Evolutionary conservation across 1,140 invertebrate species (phyloP).

Genomic region (Drosophila jambulina): DNA sequence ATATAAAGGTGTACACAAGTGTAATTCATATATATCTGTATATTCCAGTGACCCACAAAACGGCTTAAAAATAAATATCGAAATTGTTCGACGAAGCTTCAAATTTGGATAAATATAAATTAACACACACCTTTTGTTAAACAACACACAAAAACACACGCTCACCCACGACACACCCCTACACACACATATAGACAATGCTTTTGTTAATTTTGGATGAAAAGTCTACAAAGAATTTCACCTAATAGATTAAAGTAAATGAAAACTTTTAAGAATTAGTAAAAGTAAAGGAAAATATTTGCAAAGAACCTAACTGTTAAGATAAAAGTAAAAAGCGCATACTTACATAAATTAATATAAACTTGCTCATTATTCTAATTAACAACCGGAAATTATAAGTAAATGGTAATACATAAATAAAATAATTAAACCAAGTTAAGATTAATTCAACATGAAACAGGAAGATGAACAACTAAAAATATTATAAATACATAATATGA

Average conservation of each 20-base stretch:
- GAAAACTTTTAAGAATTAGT: slow-evolving; percentile 49
- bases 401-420: slow-evolving; percentile 76
- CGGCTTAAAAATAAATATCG: slow-evolving; percentile 29
- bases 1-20: slow-evolving; percentile 50
- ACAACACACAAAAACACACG: slow-evolving; percentile 31
- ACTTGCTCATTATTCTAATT: slow-evolving; percentile 79
- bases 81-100: slow-evolving; percentile 58
- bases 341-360: slow-evolving; percentile 77
- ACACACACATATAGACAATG: slow-evolving; percentile 36
- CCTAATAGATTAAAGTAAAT: slow-evolving; percentile 56
- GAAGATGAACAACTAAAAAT: slow-evolving; percentile 62
- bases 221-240: slow-evolving; percentile 73
- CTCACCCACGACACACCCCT: slow-evolving; percentile 19
- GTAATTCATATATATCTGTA: slow-evolving; percentile 53
- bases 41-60: slow-evolving; percentile 42
- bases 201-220: slow-evolving; percentile 71
- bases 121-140: slow-evolving; percentile 32
- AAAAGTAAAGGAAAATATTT: slow-evolving; percentile 35
- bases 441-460: slow-evolving; percentile 66
- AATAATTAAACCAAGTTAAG: slow-evolving; percentile 63
- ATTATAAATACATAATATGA: slow-evolving; percentile 68
- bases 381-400: slow-evolving; percentile 67
- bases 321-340: slow-evolving; percentile 47
- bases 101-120: slow-evolving; percentile 45
- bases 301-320: slow-evolving; percentile 63